Evolutionary conservation across 2,797 vertebrate species (phyloP).

Genomic region (Percopsis omiscomaycus): DNA sequence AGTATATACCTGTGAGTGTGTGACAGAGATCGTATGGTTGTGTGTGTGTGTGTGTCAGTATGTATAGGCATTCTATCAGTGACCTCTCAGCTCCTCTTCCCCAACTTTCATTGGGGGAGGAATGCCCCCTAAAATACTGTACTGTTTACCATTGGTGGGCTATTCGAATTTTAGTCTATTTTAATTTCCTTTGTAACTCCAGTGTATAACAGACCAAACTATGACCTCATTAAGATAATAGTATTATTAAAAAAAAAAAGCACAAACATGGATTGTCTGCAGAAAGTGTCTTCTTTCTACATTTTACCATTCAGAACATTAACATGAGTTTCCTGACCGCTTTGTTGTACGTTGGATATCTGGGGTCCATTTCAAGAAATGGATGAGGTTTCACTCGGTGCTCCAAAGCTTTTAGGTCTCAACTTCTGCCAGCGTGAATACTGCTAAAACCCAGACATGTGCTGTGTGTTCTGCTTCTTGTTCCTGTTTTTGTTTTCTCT

Average conservation of each 20-base stretch:
- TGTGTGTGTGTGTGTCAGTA: conserved; percentile 95
- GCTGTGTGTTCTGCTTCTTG: conserved; percentile 71
- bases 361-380: conserved; percentile 45
- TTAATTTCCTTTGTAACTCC: conserved; percentile 95
- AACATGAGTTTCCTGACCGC: conserved; percentile 63
- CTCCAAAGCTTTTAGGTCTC: conserved; percentile 68
- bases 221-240: conserved; percentile 99
- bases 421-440: conserved; percentile 61
- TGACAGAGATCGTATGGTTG: conserved; percentile 83
- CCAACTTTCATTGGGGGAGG: conserved; percentile 89
- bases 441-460: conserved; percentile 73
- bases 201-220: conserved; percentile 99
- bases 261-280: conserved; percentile 97
- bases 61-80: conserved; percentile 99
- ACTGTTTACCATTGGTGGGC: conserved; percentile 98
- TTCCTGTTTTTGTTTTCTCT: conserved; percentile 71
- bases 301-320: conserved; percentile 64
- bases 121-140: conserved; percentile 84
- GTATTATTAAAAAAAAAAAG: conserved; percentile 98
- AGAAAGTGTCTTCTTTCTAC: conserved; percentile 87
- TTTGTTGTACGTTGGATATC: conserved; percentile 61
- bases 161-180: conserved; percentile 89
- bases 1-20: conserved; percentile 83
- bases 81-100: conserved; percentile 84
- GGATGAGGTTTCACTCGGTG: conserved; percentile 50